Evolutionary conservation across 2,888 invertebrate species (phyloP).

Genomic region (Thera obeliscata): DNA sequence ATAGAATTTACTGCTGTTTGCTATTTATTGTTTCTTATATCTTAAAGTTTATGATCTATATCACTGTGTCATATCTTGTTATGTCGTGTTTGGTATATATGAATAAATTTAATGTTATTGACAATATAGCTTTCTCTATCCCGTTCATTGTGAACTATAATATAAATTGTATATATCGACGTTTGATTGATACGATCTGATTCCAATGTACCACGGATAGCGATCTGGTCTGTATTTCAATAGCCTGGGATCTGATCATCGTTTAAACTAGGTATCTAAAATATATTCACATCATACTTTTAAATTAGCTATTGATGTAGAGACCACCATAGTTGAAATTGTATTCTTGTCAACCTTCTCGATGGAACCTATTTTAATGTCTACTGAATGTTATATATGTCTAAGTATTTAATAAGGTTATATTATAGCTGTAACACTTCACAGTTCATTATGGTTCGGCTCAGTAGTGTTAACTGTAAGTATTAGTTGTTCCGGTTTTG

Average conservation of each 20-base stretch:
- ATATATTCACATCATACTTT: conserved; percentile 23
- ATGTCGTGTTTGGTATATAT: conserved; percentile 71
- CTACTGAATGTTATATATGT: conserved; percentile 84
- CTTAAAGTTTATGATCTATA: conserved; percentile 65
- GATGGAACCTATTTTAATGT: conserved; percentile 76
- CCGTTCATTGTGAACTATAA: conserved; percentile 50
- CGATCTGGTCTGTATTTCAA: conserved; percentile 61
- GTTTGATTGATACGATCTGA: conserved; percentile 56
- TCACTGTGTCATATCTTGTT: conserved; percentile 78
- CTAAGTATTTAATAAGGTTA: conserved; percentile 75
- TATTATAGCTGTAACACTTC: conserved; percentile 64
- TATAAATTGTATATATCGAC: conserved; percentile 63
- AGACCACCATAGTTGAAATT: conserved; percentile 54
- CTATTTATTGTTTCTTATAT: conserved; percentile 47
- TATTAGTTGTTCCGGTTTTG: conserved; percentile 69
- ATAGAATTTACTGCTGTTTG: conserved; percentile 68
- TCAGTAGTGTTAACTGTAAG: conserved; percentile 71
- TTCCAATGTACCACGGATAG: conserved; percentile 53
- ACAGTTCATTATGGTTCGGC: conserved; percentile 69
- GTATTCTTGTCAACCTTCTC: conserved; percentile 67
- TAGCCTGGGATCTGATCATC: conserved; percentile 45
- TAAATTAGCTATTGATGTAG: conserved; percentile 58
- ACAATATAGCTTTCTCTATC: conserved; percentile 75
- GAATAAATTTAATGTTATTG: conserved; percentile 73
- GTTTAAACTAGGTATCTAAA: conserved; percentile 6